Evolutionary conservation across 2,888 invertebrate species (phyloP), one percentile per base, ranked within the genome.

Genomic region (Suillia variegata): DNA sequence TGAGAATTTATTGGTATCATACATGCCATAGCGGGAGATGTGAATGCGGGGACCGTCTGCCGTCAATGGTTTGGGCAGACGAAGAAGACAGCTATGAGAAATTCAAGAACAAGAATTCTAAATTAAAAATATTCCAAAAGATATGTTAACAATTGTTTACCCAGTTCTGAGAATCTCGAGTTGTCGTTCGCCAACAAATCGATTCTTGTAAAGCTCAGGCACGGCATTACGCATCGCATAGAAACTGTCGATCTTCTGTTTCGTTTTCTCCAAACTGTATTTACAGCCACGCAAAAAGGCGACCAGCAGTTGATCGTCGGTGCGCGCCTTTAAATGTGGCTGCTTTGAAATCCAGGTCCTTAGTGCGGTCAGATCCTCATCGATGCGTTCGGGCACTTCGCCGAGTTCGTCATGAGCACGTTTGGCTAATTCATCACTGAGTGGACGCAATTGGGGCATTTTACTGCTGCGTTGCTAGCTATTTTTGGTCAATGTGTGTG

Each of bases 191-290:
- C 75, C 70, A 4, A 79, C 79, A 47, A 74, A 70, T 12, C 82
- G 74, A 67, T 80, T 68, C 62, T 75, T 80, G 68, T 86, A 87
- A 57, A 87, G 82, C 71, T 89, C 88, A 0, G 88, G 87, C 1
- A 86, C 81, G 31, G 85, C 79, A 2, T 84, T 83, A 63, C 85
- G 85, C 70, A 80, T 72, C 0, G 87, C 86, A 71, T 87, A 87
- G 73, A 84, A 88, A 79, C 83, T 84, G 64, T 87, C 86, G 21
- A 87, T 63, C 70, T 87, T 87, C 48, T 84, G 81, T 74, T 87
- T 87, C 5, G 85, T 82, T 64, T 83, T 80, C 70, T 86, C 86
- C 67, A 86, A 71, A 62, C 85, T 86, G 73, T 83, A 85, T 73
- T 86, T 86, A 68, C 84, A 84, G 31, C 85, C 85, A 12, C 87